Conservation (phyloP, 2,888 invertebrate genomes). For the Aphrophora alni region DNA sequence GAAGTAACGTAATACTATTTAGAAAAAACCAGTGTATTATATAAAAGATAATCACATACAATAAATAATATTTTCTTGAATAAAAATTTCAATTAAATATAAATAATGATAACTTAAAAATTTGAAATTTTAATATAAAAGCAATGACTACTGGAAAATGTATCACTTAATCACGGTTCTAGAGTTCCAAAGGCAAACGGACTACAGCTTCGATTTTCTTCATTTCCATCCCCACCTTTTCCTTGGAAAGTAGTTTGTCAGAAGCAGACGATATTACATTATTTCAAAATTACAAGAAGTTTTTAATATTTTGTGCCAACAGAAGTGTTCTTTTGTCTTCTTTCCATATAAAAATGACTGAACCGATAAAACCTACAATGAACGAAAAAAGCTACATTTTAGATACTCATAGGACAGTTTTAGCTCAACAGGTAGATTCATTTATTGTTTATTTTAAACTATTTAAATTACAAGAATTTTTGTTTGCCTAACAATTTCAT, state of each 20-base stretch:
- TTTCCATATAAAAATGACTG: conserved; percentile 10
- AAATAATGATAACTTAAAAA: too few relatives aligned
- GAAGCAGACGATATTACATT: conserved; percentile 4
- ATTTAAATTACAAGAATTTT: too few relatives aligned
- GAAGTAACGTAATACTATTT: too few relatives aligned
- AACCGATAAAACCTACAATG: background rate
- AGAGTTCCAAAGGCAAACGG: background rate
- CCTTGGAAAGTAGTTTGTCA: background rate
- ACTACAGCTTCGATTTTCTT: background rate
- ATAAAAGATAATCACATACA: too few relatives aligned
- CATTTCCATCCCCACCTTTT: background rate
- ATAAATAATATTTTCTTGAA: too few relatives aligned
- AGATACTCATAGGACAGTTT: conserved; percentile 46
- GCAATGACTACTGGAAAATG: too few relatives aligned
- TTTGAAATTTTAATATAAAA: too few relatives aligned
- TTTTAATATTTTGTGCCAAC: background rate
- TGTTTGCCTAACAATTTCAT: too few relatives aligned
- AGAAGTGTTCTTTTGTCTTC: background rate
- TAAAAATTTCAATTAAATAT: too few relatives aligned
- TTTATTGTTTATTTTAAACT: background rate
- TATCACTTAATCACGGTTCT: too few relatives aligned
- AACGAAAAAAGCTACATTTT: conserved; percentile 51
- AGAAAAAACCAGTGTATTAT: too few relatives aligned
- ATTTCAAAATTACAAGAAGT: background rate
- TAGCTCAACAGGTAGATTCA: conserved; percentile 48